phyloP scores from a whole-genome alignment of 2,797 vertebrate species.

The Moxostoma hubbsi region DNA sequence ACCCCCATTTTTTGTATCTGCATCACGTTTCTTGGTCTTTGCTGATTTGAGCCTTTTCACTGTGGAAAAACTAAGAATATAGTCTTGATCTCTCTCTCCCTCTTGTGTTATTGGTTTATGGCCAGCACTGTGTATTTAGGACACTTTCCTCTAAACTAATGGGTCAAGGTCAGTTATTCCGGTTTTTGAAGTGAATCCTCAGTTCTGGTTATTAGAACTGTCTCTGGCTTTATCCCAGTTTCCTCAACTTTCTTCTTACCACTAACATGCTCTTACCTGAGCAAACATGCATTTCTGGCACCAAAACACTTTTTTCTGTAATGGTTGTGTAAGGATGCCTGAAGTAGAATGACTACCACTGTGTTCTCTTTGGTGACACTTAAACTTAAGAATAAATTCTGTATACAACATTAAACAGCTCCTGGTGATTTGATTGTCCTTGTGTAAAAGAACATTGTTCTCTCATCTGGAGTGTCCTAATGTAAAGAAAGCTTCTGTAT shows the following conservation, averaged over 20 bases:
- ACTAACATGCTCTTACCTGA: constrained; percentile 37
- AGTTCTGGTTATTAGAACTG: constrained; percentile 38
- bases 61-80: neutral
- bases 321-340: constrained; percentile 4
- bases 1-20: too few species aligned
- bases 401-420: constrained; percentile 26
- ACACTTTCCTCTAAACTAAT: constrained; percentile 28
- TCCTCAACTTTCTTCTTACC: neutral
- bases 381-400: constrained; percentile 3
- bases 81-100: neutral
- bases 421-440: constrained; percentile 44
- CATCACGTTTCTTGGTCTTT: too few species aligned
- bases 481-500: constrained; percentile 8
- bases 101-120: neutral
- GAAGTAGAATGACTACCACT: neutral
- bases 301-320: neutral
- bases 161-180: constrained; percentile 52
- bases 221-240: constrained; percentile 37
- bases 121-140: constrained; percentile 38
- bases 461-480: neutral
- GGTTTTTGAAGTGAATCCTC: constrained; percentile 36
- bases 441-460: neutral
- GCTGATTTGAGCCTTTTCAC: neutral
- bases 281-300: neutral
- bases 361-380: constrained; percentile 1